Evolutionary conservation across 2,888 invertebrate genomes (phyloP).

Genomic region (Ophonus ardosiacus): DNA sequence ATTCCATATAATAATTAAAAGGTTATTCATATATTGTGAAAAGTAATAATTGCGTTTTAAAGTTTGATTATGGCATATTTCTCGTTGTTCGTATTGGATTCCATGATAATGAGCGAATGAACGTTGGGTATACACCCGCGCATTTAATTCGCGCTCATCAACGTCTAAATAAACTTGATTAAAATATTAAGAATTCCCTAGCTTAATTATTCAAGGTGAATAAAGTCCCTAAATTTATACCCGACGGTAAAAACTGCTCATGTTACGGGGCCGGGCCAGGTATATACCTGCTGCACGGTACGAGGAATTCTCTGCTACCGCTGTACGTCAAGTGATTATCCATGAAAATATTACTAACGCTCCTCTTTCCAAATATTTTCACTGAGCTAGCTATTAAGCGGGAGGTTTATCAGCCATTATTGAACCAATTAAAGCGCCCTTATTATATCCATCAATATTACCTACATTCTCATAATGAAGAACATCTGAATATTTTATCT

Average conservation of each 20-base stretch:
- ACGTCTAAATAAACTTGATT: conserved; percentile 49
- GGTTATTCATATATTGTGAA: no score
- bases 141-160: conserved; percentile 39
- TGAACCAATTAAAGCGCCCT: conserved; percentile 35
- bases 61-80: no score
- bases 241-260: conserved; percentile 56
- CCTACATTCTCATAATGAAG: neutral
- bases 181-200: conserved; percentile 51
- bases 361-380: conserved; percentile 37
- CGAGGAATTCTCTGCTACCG: neutral
- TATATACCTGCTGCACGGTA: neutral
- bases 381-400: conserved; percentile 1
- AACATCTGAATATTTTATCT: neutral
- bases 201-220: conserved; percentile 43
- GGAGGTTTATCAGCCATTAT: conserved; percentile 5
- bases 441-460: conserved; percentile 14
- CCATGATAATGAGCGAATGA: conserved; percentile 29
- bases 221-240: conserved; percentile 50
- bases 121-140: neutral
- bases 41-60: no score
- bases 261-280: conserved; percentile 7
- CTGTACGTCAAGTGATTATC: conserved; percentile 20
- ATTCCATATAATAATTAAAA: no score
- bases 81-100: conserved; percentile 11
- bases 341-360: conserved; percentile 30